Percentiles rank a stretch among this genome's conserved stretches.
phyloP scores from a whole-genome alignment of 2,888 invertebrate genomes.

The Cephalotes varians region DNA sequence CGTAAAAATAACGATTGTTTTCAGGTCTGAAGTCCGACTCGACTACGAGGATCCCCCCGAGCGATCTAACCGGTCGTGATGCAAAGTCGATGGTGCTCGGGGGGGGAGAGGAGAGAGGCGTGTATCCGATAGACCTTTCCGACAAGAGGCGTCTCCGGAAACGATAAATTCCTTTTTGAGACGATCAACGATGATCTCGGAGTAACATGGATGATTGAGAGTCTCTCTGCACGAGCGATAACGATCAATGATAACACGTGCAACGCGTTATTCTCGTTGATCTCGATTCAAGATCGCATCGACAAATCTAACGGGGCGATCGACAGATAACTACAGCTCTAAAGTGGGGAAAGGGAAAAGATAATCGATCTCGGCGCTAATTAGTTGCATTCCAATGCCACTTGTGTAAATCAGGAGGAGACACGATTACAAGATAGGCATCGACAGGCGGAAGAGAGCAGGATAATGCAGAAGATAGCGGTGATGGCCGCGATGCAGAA shows the following conservation, averaged over 20 bases:
- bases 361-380: constrained; percentile 11
- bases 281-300: not conserved
- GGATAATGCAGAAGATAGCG: constrained; percentile 86
- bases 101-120: constrained; percentile 12
- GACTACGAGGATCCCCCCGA: constrained; percentile 21
- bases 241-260: not conserved
- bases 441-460: not conserved
- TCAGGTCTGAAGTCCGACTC: constrained; percentile 8
- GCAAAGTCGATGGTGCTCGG: constrained; percentile 29
- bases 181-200: constrained; percentile 11
- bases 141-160: constrained; percentile 12
- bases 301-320: not conserved
- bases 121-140: not conserved
- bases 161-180: not conserved
- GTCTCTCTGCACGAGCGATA: not conserved
- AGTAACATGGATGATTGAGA: not conserved
- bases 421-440: not conserved
- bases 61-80: constrained; percentile 27
- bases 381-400: constrained; percentile 19
- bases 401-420: not conserved
- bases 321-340: not conserved
- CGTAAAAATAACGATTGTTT: constrained; percentile 9
- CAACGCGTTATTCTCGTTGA: not conserved
- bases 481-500: constrained; percentile 82
- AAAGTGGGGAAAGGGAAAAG: not conserved